Conservation (phyloP, 2,888 invertebrate species). For the Sminthurinus aureus region DNA sequence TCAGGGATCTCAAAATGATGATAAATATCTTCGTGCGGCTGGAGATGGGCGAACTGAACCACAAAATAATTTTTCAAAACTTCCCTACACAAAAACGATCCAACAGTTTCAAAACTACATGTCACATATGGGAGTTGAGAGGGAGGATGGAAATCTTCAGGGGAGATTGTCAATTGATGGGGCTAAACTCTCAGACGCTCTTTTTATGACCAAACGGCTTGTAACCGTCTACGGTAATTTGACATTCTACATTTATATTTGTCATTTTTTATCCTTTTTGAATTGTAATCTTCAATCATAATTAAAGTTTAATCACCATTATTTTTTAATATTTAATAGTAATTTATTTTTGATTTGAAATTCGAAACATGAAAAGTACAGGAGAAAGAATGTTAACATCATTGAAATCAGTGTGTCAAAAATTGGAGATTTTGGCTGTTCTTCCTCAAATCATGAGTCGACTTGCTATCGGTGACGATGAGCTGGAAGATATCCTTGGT, state of each 20-base stretch:
- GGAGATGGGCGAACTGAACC: neutral
- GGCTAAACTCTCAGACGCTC: neutral
- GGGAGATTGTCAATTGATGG: neutral
- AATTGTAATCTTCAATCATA: neutral
- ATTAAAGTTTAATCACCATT: neutral
- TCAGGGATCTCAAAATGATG: too few species aligned
- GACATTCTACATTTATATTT: too few species aligned
- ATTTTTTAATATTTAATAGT: neutral
- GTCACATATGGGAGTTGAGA: neutral
- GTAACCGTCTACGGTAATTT: conserved; percentile 23
- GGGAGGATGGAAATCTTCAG: neutral
- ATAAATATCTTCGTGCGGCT: neutral
- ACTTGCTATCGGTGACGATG: conserved; percentile 30
- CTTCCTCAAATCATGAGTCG: conserved; percentile 42
- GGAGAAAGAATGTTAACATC: conserved; percentile 32
- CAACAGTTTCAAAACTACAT: conserved; percentile 32
- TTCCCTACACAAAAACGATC: conserved; percentile 23
- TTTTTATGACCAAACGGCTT: conserved; percentile 15
- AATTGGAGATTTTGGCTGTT: conserved; percentile 35
- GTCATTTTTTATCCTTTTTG: too few species aligned
- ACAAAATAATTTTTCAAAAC: neutral
- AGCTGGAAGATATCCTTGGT: conserved; percentile 33
- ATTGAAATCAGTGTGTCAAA: conserved; percentile 30
- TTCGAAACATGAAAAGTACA: neutral
- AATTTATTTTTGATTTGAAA: neutral